A percentile compares a stretch with the other conserved stretches of the same genome.
Evolutionary conservation across 2,113 vertebrate genomes (phyloP).

Genomic region (Cyanoderma ruficeps): DNA sequence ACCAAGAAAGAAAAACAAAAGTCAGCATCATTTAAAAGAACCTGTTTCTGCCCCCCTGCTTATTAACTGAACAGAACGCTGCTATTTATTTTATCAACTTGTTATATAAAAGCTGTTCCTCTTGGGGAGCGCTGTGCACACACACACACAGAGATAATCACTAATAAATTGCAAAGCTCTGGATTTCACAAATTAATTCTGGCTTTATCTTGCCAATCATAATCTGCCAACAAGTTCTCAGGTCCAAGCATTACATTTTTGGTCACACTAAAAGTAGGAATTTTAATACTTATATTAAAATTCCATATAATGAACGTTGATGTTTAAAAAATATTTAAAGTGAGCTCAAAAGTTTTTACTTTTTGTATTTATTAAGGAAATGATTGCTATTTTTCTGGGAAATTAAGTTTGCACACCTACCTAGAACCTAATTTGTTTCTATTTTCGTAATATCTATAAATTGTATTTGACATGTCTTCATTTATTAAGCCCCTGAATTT

Average conservation of each 20-base stretch:
- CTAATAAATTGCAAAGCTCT: not conserved
- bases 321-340: constrained; percentile 53
- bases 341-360: constrained; percentile 19
- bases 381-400: constrained; percentile 22
- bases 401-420: constrained; percentile 32
- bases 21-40: not conserved
- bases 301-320: constrained; percentile 1
- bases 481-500: constrained; percentile 60
- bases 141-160: not conserved
- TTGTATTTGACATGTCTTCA: constrained; percentile 49
- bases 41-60: not conserved
- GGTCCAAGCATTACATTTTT: not conserved
- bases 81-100: not conserved
- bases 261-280: not conserved
- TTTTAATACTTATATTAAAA: not conserved
- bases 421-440: constrained; percentile 24
- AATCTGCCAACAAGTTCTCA: not conserved
- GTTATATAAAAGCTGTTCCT: not conserved
- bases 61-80: not conserved
- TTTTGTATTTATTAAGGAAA: constrained; percentile 47
- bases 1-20: not conserved
- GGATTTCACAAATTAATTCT: constrained; percentile 5
- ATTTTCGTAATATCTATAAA: constrained; percentile 34
- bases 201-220: constrained; percentile 6
- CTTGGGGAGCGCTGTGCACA: not conserved